A percentile compares a stretch with the other conserved stretches of the same genome.
phyloP scores from a whole-genome alignment of 2,113 vertebrate species.

The Sterrhoptilus dennistouni region DNA sequence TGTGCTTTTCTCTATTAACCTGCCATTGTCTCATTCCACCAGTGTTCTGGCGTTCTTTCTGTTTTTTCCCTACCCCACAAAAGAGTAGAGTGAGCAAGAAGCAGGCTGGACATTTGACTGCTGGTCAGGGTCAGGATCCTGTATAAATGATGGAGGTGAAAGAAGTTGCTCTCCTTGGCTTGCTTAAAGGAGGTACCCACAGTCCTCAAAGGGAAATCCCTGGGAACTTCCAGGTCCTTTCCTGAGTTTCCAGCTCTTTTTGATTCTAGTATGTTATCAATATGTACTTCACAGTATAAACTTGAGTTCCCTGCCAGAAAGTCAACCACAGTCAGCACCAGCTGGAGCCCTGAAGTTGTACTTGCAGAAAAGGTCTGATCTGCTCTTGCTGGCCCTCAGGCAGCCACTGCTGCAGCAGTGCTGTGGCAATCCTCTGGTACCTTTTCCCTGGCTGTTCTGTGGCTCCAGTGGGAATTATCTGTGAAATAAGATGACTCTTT shows the following conservation, averaged over 20 bases:
- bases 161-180: neutral
- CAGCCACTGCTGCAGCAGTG: neutral
- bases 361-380: neutral
- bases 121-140: neutral
- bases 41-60: neutral
- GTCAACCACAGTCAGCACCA: neutral
- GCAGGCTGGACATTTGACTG: neutral
- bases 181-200: neutral
- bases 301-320: neutral
- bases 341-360: neutral
- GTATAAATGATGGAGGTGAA: neutral
- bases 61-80: neutral
- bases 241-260: neutral
- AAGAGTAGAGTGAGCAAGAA: neutral
- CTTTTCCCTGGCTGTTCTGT: neutral
- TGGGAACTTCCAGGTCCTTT: neutral
- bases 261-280: neutral
- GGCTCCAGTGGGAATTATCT: neutral
- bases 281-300: neutral
- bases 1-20: neutral
- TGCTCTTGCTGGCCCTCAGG: neutral
- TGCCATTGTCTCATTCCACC: fast-evolving
- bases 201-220: neutral
- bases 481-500: neutral
- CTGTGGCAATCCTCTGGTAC: neutral